Base-by-base conservation (phyloP, 2,888 invertebrate species). In the Itoplectis maculator region DNA sequence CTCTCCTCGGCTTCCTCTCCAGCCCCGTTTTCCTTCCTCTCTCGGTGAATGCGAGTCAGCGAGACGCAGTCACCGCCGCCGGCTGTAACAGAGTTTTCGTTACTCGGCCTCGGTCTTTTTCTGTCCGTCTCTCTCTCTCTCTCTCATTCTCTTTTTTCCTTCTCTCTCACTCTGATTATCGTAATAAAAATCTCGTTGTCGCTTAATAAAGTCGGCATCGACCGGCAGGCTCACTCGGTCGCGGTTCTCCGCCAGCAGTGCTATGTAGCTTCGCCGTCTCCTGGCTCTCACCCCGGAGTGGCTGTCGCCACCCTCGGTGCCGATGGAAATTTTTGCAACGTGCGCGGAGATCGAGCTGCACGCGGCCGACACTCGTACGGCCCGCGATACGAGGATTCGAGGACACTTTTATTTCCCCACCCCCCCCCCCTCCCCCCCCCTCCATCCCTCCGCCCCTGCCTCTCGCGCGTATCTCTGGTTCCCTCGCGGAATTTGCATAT, bases 151-250 rank as follows among this genome's bases (percentile, higher is more conserved):
- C 18, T 15, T 29, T n/a, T 47, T 49, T 76, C 66, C 35, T 23
- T 18, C 40, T 15, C 49, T 40, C 76, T 66, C 56, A 47, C 47
- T 45, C 78, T 74, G 69, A 78, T 78, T 74, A 82, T 78, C 81
- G 56, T 74, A 69, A 69, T 74, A 78, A 81, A 78, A 81, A 78
- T 73, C 77, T 78, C 77, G 68, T 81, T 81, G 77, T 78, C 73
- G 77, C 77, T 73, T 78, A 81, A 81, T 81, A 74, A 81, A 78
- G 68, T 76, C 70, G 49, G 51, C 35, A 81, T 77, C 65, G 76
- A 59, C 59, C 65, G 54, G 42, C 49, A 37, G 11, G 23, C 47
- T 23, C 47, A 42, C 42, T 13, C 63, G 13, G 42, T 54, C 45
- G 42, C 18, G 13, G 29, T 47, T n/a, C 3, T 47, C 47, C 29